Conservation (phyloP, 2,797 vertebrate species). For the Euthynnus affinis region DNA sequence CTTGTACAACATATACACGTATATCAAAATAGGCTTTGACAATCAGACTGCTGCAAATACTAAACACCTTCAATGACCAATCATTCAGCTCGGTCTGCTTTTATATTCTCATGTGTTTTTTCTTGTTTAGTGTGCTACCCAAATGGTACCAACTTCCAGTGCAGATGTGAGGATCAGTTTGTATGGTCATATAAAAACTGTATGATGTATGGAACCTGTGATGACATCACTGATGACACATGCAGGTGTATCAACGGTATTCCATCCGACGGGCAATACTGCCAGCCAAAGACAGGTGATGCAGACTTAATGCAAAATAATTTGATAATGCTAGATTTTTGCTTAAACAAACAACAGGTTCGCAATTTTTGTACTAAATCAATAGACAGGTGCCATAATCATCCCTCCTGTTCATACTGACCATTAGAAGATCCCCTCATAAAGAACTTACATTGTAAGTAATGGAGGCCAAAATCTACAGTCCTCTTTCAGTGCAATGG, state of each 20-base stretch:
- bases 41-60: background rate
- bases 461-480: no score
- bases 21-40: background rate
- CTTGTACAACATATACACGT: background rate
- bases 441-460: no score
- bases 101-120: background rate
- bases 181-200: slow-evolving; percentile 82
- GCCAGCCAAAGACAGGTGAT: slow-evolving; percentile 83
- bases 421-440: no score
- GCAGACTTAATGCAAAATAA: background rate
- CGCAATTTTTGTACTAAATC: no score
- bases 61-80: background rate
- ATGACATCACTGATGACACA: slow-evolving; percentile 12
- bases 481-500: no score
- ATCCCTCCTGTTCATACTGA: no score
- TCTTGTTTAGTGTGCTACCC: slow-evolving; percentile 82
- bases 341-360: background rate
- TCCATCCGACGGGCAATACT: slow-evolving; percentile 79
- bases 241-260: slow-evolving; percentile 80
- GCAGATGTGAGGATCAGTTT: slow-evolving; percentile 87
- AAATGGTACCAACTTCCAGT: slow-evolving; percentile 71
- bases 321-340: background rate
- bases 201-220: slow-evolving; percentile 61
- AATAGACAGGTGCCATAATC: no score
- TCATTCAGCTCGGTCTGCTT: background rate